These are phyloP conservation scores for Corythornis cristatus DNA, from an alignment of 2,113 vertebrate genomes.

Conservation along the genomic window DNA sequence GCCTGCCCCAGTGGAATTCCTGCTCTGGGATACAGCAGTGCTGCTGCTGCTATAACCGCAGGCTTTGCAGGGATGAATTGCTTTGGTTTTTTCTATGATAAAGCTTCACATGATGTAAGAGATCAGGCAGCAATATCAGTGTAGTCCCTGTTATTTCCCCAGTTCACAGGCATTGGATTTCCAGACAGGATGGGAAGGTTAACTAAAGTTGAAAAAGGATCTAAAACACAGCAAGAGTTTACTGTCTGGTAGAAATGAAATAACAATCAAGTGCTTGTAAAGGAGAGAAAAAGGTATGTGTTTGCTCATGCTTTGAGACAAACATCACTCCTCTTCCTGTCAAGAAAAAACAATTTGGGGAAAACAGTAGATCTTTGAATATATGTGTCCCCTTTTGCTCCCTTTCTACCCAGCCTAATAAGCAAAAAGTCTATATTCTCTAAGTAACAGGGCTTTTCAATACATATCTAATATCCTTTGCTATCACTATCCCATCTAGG, in stretches of 20 bases:
- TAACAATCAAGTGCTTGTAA: conserved; percentile 4
- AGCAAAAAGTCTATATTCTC: not conserved
- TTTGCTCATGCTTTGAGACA: conserved; percentile 20
- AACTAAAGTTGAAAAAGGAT: conserved; percentile 36
- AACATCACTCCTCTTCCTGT: not conserved
- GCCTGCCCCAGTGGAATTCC: not conserved
- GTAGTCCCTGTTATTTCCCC: conserved; percentile 23
- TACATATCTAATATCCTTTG: not conserved
- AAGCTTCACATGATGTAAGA: not conserved
- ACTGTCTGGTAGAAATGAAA: conserved; percentile 16
- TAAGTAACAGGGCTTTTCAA: not conserved
- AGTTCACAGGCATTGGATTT: conserved; percentile 30
- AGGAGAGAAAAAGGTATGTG: not conserved
- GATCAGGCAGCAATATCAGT: conserved; percentile 14
- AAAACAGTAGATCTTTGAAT: not conserved
- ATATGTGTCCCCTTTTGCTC: not conserved
- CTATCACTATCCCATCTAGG: not conserved
- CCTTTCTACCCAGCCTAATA: not conserved
- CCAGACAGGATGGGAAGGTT: conserved; percentile 45
- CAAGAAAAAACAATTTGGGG: not conserved
- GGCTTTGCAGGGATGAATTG: not conserved
- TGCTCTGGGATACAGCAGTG: not conserved
- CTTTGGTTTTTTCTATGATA: not conserved
- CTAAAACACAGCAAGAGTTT: conserved; percentile 26
- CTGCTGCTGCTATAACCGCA: not conserved